Evolutionary conservation across 2,888 invertebrate genomes (phyloP), one percentile per base, ranked within the genome.

Genomic region (Thyatira batis): DNA sequence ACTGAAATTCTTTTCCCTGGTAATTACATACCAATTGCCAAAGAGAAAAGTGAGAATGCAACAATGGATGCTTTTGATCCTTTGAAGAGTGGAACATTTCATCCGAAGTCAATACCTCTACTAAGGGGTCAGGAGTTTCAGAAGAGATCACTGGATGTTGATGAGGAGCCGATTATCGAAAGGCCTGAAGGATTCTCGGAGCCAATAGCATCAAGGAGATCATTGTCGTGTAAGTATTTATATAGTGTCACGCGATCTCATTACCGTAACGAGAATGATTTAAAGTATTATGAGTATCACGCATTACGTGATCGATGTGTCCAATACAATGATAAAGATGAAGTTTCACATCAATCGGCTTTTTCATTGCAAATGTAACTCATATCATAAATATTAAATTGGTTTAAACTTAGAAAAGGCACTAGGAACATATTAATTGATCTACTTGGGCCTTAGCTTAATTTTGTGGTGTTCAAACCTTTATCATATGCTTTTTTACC

Each of bases 21-120:
- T 83, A 89, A 89, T 89, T 91, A 87, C 77, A 76, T 85, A 54
- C 77, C 82, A 82, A 91, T 91, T 88, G 85, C 88, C 85, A 87
- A 88, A 82, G 86, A 84, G 85, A 91, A 88, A 84, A 86, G 86
- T 70, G 75, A 76, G 69, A 48, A 48, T 28, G 9, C 6, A 17
- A 48, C 48, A 27, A 25, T 28, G n/a, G 17, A 27, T 27, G 25
- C 28, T 5, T 39, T 39, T 39, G 39, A 39, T 17, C 39, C 39
- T 39, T 39, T 39, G 52, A 60, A 63, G 53, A 68, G 68, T 51
- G 73, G 66, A 39, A 61, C 69, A 50, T 90, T 89, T 63, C 78
- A 80, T 54, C 84, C 90, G 39, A 82, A 82, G 64, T 60, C 82
- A 33, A 92, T 92, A 68, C 91, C 92, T 39, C 71, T 92, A 70